phyloP scores from a whole-genome alignment of 2,113 vertebrate species.

The Macquaria australasica region DNA sequence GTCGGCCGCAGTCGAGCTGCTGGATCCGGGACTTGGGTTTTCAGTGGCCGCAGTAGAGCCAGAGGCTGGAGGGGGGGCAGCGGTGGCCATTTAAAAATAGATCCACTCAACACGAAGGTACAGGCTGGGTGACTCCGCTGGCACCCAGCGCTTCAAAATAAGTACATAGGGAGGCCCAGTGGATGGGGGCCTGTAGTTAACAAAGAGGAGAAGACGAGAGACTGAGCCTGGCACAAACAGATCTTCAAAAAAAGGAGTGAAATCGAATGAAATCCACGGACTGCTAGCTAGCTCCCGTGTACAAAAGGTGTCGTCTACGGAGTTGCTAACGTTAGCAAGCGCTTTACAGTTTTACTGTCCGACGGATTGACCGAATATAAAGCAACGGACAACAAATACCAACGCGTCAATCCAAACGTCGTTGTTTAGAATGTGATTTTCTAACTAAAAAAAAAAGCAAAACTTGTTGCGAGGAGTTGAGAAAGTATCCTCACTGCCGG shows the following conservation, averaged over 20 bases:
- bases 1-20: conserved; percentile 87
- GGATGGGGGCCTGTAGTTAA: neutral
- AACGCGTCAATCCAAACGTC: neutral
- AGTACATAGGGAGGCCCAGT: conserved; percentile 7
- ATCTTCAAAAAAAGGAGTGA: neutral
- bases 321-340: conserved; percentile 49
- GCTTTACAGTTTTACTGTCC: neutral
- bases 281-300: conserved; percentile 17
- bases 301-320: neutral
- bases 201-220: neutral
- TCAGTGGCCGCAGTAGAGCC: conserved; percentile 86
- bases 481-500: conserved; percentile 18
- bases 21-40: conserved; percentile 81
- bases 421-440: no score
- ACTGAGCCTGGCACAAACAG: neutral
- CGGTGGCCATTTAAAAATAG: conserved; percentile 89
- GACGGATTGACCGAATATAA: neutral
- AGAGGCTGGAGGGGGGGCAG: conserved; percentile 86
- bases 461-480: conserved; percentile 17
- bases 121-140: conserved; percentile 8
- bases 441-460: neutral
- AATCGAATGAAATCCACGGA: neutral
- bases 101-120: conserved; percentile 8
- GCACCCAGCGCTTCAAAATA: conserved; percentile 37
- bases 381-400: neutral